Evolutionary conservation across 1,140 invertebrate genomes (phyloP), one percentile per base, ranked within the genome.

Genomic region (Tetranychus cinnabarinus): DNA sequence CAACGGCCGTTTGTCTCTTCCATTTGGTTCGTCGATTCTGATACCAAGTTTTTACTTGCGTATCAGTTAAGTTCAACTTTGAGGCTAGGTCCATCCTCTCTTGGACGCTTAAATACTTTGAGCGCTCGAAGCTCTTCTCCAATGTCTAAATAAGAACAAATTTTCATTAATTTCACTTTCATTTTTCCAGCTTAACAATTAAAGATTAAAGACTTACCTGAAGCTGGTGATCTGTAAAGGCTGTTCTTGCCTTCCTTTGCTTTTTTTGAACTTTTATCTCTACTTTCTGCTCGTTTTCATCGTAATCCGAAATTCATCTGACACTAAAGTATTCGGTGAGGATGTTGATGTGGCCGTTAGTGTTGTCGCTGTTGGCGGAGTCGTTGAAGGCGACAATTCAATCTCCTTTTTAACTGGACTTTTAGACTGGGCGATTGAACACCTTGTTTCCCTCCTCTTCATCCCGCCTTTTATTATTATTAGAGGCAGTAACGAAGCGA

Each of bases 21-120:
- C 93, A 98, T 77, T 99, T 99, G 68, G 95, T 99, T 52, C 93
- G 50, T 45, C 93, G 80, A 72, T 97, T 97, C 74, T 97, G 93
- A 73, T 97, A 97, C 93, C 93, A 97, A 61, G 93, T 97, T 74
- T 97, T 97, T 66, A 97, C 93, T 79, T 98, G 95, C 13, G 93
- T 97, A 72, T 98, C 95, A 8, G 88, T 92, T 35, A 98, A 78
- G 63, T 88, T 88, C 48, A 98, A 78, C 72, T 93, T 92, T 37
- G 89, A 86, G 0, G 95, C 95, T 62, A 98, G 75, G 76, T 97
- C 92, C 87, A 97, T 95, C 61, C 95, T 78, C 72, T 98, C 95
- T 71, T 97, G 92, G 4, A 98, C 95, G 68, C 88, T 93, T 35
- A 98, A 80, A 77, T 98, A 98, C 73, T 97, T 98, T 74, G 97